These are phyloP conservation scores for Leptopilina boulardi DNA, from an alignment of 1,140 invertebrate genomes.

Conservation along the genomic window DNA sequence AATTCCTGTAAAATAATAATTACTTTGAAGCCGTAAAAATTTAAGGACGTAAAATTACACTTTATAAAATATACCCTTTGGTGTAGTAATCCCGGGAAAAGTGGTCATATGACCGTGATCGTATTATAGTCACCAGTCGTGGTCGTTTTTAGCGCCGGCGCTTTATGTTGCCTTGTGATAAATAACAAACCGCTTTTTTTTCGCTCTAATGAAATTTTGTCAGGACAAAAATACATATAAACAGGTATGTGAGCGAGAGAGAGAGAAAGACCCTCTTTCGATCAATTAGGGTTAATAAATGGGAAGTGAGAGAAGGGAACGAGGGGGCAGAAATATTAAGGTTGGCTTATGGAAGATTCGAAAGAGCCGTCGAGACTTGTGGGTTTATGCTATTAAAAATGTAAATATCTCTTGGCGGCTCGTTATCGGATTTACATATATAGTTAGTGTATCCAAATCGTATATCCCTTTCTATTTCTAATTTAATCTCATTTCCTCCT, in stretches of 20 bases:
- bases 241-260: conserved; percentile 35
- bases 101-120: conserved; percentile 19
- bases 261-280: conserved; percentile 57
- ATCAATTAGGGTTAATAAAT: conserved; percentile 76
- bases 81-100: neutral
- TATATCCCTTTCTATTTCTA: conserved; percentile 23
- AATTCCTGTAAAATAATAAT: conserved; percentile 42
- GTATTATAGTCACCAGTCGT: conserved; percentile 28
- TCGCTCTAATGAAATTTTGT: conserved; percentile 62
- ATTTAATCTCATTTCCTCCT: conserved; percentile 30
- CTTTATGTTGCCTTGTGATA: conserved; percentile 56
- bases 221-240: conserved; percentile 38
- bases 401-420: conserved; percentile 75
- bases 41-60: conserved; percentile 28
- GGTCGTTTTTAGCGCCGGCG: conserved; percentile 46
- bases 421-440: conserved; percentile 75
- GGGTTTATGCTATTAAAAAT: conserved; percentile 75
- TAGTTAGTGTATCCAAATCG: conserved; percentile 42
- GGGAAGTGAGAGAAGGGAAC: conserved; percentile 57
- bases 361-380: conserved; percentile 58
- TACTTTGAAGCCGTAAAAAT: conserved; percentile 42
- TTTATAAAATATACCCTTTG: conserved; percentile 30
- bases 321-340: conserved; percentile 53
- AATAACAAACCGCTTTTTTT: conserved; percentile 49
- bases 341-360: conserved; percentile 40